Base-by-base conservation (phyloP, 2,113 vertebrate species). In the Puntigrus tetrazona region DNA sequence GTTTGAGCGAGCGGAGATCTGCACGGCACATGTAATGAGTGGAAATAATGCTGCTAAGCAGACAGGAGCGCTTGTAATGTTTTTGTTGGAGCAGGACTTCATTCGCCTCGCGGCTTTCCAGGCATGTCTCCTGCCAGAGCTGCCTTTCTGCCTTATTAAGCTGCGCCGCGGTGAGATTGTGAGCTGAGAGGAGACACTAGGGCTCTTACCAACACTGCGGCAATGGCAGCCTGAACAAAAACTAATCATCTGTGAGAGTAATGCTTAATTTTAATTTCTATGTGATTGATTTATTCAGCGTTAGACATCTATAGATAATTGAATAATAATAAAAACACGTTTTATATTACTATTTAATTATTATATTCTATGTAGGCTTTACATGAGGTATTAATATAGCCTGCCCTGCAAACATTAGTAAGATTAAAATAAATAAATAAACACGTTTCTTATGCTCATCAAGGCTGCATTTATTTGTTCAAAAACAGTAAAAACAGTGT, bases 21-120 rank as follows among this genome's bases (percentile, higher is more conserved):
- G 52, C 52, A n/a, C 52, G 3, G 52, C 52, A n/a, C 52, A 76
- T 80, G 73, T 81, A 82, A 83, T 73, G 65, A 79, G 75, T 52
- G 70, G 41, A 50, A 85, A 85, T 80, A 16, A 72, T 25, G 31
- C 25, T n/a, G 72, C 31, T 75, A 29, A 50, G 10, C 45, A 29
- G 72, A 47, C 25, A 18, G 14, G 6, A 75, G 45, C 16, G 27
- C 41, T 29, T 7, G 72, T 27, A 47, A 16, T 45, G 72, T 45
- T 41, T 25, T 27, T 50, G 72, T 29, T 63, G n/a, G 59, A 63
- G 59, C 59, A 29, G 25, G 72, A 11, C 43, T 75, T 47, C 25
- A 18, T 31, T 75, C 34, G 8, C 8, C 18, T 70, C 9, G 5
- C 67, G n/a, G 20, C 9, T 72, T 41, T 75, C 43, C 43, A 50